phyloP scores from a whole-genome alignment of 2,888 invertebrate genomes.

The Temnothorax rugatulus region DNA sequence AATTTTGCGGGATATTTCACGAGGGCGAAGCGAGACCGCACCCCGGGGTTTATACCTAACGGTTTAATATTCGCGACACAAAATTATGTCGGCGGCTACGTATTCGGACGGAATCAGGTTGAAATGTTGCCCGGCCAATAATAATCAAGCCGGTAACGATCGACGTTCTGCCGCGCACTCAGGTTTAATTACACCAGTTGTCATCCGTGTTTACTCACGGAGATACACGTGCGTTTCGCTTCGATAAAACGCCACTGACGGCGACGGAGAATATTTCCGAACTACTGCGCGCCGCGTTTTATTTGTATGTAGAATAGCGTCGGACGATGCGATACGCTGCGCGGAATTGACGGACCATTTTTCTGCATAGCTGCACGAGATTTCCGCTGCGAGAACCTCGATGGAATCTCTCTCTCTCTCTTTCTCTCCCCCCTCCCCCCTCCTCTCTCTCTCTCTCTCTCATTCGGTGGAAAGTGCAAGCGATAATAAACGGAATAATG shows the following conservation, averaged over 20 bases:
- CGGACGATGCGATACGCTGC: slow-evolving; percentile 12
- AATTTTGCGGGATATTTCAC: slow-evolving; percentile 60
- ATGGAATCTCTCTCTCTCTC: slow-evolving; percentile 16
- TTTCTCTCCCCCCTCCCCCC: background rate
- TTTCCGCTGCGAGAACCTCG: slow-evolving; percentile 9
- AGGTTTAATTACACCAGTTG: slow-evolving; percentile 76
- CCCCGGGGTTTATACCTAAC: slow-evolving; percentile 65
- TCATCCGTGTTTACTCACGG: slow-evolving; percentile 63
- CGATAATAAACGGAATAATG: slow-evolving; percentile 38
- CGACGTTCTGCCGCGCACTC: slow-evolving; percentile 74
- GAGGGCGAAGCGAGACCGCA: slow-evolving; percentile 57
- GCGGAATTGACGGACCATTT: slow-evolving; percentile 51
- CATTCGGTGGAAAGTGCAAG: background rate
- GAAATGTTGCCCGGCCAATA: slow-evolving; percentile 74
- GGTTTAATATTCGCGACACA: slow-evolving; percentile 75
- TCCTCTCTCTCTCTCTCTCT: background rate
- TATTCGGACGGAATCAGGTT: slow-evolving; percentile 72
- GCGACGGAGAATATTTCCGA: slow-evolving; percentile 49
- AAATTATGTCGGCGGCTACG: slow-evolving; percentile 70
- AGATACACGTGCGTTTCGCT: slow-evolving; percentile 44
- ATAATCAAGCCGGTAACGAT: slow-evolving; percentile 73
- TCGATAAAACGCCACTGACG: slow-evolving; percentile 47
- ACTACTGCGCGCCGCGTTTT: slow-evolving; percentile 33
- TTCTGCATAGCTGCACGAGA: slow-evolving; percentile 38
- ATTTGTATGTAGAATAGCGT: slow-evolving; percentile 48